A percentile compares a stretch with the other conserved stretches of the same genome.
These are phyloP conservation scores for Chorisops tibialis DNA, from an alignment of 2,888 invertebrate genomes.

Conservation along the genomic window DNA sequence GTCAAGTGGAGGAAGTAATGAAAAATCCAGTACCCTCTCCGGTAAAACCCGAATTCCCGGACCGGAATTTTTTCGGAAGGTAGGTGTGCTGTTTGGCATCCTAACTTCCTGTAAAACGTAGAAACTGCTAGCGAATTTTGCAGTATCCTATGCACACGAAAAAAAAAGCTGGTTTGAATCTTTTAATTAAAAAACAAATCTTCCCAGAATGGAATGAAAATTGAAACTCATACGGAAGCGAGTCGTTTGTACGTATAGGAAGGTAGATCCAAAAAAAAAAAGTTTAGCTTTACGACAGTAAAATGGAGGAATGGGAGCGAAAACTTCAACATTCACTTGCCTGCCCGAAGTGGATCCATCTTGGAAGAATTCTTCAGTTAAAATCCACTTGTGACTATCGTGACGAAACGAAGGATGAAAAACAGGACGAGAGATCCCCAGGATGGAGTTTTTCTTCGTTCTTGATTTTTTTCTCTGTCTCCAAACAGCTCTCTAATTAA, in stretches of 20 bases:
- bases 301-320: not conserved
- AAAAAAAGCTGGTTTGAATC: conserved; percentile 4
- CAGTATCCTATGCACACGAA: conserved; percentile 4
- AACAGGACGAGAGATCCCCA: conserved; percentile 1
- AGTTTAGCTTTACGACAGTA: not conserved
- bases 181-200: conserved; percentile 23
- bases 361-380: conserved; percentile 14
- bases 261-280: too few species aligned
- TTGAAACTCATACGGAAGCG: not conserved
- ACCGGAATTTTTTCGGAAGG: not conserved
- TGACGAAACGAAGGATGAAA: conserved; percentile 14
- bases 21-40: not conserved
- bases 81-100: not conserved
- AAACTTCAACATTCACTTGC: not conserved
- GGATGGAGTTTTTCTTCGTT: not conserved
- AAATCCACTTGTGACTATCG: conserved; percentile 21
- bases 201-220: not conserved
- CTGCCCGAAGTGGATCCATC: conserved; percentile 2
- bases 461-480: not conserved
- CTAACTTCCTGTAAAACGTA: conserved; percentile 4
- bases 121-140: not conserved
- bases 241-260: not conserved
- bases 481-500: conserved; percentile 5
- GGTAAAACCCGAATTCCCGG: too few species aligned
- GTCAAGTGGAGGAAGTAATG: not conserved